Conservation (phyloP, 2,113 vertebrate genomes). For the Craseonycteris thonglongyai region DNA sequence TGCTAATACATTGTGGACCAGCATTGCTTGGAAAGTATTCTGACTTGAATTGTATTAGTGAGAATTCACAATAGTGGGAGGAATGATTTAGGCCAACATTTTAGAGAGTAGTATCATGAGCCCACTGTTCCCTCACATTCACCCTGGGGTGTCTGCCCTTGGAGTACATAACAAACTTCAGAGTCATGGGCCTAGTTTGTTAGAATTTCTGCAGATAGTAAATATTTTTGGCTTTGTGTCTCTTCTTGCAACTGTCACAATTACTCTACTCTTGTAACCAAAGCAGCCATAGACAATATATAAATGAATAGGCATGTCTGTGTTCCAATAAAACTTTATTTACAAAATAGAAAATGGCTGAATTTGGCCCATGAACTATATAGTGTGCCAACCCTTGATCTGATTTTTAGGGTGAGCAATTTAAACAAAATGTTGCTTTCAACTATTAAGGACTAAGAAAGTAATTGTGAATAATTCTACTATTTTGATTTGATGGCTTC, state of each 20-base stretch:
- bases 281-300: neutral
- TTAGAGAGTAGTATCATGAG: neutral
- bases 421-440: neutral
- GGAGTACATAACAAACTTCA: neutral
- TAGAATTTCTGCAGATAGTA: neutral
- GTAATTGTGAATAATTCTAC: neutral
- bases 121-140: neutral
- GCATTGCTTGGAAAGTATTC: neutral
- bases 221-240: neutral
- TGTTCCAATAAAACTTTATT: conserved; percentile 27
- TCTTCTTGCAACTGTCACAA: neutral
- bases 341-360: neutral
- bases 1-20: neutral
- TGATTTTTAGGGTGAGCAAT: neutral
- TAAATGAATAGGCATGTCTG: neutral
- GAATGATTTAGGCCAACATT: neutral
- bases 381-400: neutral
- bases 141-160: neutral
- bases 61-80: neutral
- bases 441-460: neutral
- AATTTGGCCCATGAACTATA: neutral
- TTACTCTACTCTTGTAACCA: neutral
- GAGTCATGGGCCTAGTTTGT: neutral
- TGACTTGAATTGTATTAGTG: neutral
- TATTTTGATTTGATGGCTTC: neutral